Conservation (phyloP, 2,888 invertebrate species). For the Andrena bicolor region DNA sequence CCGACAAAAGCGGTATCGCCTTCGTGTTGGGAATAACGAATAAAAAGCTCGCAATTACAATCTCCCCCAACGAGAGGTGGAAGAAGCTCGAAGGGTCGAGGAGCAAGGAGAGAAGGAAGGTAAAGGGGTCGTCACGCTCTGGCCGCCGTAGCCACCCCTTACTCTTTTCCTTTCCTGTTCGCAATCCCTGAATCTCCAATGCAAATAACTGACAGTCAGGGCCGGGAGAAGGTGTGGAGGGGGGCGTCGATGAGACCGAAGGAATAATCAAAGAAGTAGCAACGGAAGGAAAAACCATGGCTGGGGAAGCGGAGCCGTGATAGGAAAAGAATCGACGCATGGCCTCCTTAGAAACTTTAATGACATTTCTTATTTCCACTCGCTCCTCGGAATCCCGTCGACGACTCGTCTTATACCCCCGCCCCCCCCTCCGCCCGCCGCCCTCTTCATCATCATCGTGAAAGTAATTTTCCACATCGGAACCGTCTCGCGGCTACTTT, state of each 20-base stretch:
- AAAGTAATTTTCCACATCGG: conserved; percentile 62
- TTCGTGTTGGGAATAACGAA: conserved; percentile 65
- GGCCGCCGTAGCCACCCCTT: background rate
- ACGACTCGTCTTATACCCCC: conserved; percentile 47
- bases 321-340: conserved; percentile 73
- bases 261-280: conserved; percentile 68
- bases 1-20: background rate
- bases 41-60: conserved; percentile 66
- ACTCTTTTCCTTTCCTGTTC: conserved; percentile 21
- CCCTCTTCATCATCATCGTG: conserved; percentile 53
- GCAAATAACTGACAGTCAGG: conserved; percentile 64
- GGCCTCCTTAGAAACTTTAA: conserved; percentile 74
- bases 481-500: conserved; percentile 60
- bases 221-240: background rate
- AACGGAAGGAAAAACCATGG: conserved; percentile 17
- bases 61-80: conserved; percentile 45
- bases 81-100: conserved; percentile 36
- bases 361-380: conserved; percentile 78
- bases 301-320: conserved; percentile 43
- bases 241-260: conserved; percentile 51
- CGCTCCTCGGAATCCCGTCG: conserved; percentile 43
- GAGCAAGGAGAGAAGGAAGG: conserved; percentile 2
- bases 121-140: conserved; percentile 2
- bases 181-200: conserved; percentile 67
- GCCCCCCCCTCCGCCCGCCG: no score